Base-by-base conservation (phyloP, 1,140 invertebrate species). In the Pygmarrhopalites habei region DNA sequence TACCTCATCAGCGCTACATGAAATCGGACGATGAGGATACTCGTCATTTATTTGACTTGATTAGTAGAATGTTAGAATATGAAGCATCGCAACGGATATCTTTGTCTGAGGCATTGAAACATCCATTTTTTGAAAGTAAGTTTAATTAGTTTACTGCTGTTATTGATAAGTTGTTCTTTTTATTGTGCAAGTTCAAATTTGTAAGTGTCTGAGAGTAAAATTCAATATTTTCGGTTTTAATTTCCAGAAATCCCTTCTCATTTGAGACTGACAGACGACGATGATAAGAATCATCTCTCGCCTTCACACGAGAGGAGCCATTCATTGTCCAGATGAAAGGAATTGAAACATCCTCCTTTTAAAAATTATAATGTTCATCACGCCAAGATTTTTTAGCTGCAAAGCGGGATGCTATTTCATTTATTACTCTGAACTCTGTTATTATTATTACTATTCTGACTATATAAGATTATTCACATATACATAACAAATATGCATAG, bases 61-160 rank as follows among this genome's bases (percentile, higher is more conserved):
- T 99, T 67, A 82, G 86, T 68, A 85, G 86, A 77, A 99, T 99
- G 95, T 78, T 99, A 72, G 92, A 98, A 64, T 99, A 98, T 77
- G 93, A 98, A 73, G 95, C 95, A 25, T 81, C 83, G 15, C 85
- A 90, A 72, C 82, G 96, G 47, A 90, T 98, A 67, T 88, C 87
- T 56, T 79, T 99, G 63, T 82, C 83, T 35, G 93, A 98, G 68
- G 90, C 94, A 5, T 77, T 99, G 64, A 78, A 83, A 29, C 95
- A 99, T 81, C 87, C 90, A 23, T 98, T 97, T 80, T 98, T 98
- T 77, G 85, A 85, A 66, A 86, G n/a, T n/a, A n/a, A n/a, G n/a
- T n/a, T n/a, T n/a, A n/a, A n/a, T n/a, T n/a, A n/a, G n/a, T n/a
- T n/a, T n/a, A n/a, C n/a, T n/a, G n/a, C n/a, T n/a, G n/a, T n/a